Percentiles rank a stretch among this genome's conserved stretches.
These are phyloP conservation scores for Coracopsis vasa DNA, from an alignment of 2,113 vertebrate genomes.

Conservation along the genomic window DNA sequence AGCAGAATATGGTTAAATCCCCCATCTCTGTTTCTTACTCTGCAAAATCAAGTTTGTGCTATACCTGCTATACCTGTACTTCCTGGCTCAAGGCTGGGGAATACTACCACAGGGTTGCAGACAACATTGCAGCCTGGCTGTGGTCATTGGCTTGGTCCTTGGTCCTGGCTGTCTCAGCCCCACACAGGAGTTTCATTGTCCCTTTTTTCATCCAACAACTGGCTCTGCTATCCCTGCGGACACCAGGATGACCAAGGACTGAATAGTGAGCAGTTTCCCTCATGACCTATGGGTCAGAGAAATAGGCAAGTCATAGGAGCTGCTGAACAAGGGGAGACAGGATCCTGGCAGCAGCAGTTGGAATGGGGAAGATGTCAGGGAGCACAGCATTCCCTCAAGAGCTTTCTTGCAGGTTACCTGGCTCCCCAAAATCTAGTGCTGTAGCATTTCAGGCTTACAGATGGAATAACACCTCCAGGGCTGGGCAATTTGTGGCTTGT, in stretches of 20 bases:
- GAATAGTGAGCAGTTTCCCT: background rate
- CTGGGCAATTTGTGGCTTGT: background rate
- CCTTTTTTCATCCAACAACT: background rate
- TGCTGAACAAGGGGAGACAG: background rate
- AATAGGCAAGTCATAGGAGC: background rate
- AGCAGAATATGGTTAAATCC: background rate
- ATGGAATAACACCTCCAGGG: background rate
- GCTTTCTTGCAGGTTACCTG: background rate
- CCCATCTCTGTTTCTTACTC: background rate
- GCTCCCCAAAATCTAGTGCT: background rate
- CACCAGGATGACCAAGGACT: background rate
- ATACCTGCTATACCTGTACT: background rate
- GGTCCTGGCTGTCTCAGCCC: background rate
- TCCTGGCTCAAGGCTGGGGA: background rate
- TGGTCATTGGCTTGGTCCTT: background rate
- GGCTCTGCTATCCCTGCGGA: background rate
- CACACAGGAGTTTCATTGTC: background rate
- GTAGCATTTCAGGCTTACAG: background rate
- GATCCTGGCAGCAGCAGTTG: background rate
- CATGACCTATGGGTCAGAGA: background rate
- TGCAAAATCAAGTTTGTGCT: background rate
- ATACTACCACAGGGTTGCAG: background rate
- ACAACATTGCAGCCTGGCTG: background rate
- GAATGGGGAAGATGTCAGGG: background rate
- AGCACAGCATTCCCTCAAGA: background rate